Evolutionary conservation across 2,113 vertebrate species (phyloP).

Genomic region (Pterocles orientalis): DNA sequence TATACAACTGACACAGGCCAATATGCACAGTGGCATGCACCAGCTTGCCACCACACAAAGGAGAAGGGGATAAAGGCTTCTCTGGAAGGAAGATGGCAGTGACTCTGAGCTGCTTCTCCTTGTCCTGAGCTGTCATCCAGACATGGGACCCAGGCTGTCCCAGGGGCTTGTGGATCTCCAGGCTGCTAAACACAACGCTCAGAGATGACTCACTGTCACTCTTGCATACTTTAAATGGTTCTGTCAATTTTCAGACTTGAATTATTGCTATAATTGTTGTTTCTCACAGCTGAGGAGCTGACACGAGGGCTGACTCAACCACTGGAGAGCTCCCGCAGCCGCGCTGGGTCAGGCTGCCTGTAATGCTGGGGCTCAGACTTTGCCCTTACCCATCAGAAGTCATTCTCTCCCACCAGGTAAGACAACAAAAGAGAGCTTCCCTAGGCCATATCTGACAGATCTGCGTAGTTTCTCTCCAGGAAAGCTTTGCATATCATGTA

Average conservation of each 20-base stretch:
- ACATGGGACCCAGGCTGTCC: background rate
- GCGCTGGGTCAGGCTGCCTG: background rate
- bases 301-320: background rate
- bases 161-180: background rate
- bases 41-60: background rate
- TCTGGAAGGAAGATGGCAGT: background rate
- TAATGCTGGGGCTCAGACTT: background rate
- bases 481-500: background rate
- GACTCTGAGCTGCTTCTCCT: conserved; percentile 19
- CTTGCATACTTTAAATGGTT: background rate
- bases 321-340: background rate
- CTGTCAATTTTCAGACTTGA: background rate
- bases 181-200: background rate
- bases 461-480: background rate
- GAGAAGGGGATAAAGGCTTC: background rate
- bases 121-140: background rate
- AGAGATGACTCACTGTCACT: conserved; percentile 62
- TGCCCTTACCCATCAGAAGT: background rate
- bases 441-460: background rate
- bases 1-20: rapidly evolving
- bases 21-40: rapidly evolving
- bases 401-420: conserved; percentile 15
- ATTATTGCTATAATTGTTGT: background rate
- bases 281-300: background rate
- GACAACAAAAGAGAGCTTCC: background rate